Percentiles rank a stretch among this genome's conserved stretches.
phyloP scores from a whole-genome alignment of 23 tunicate species.

The Trididemnum clinides region DNA sequence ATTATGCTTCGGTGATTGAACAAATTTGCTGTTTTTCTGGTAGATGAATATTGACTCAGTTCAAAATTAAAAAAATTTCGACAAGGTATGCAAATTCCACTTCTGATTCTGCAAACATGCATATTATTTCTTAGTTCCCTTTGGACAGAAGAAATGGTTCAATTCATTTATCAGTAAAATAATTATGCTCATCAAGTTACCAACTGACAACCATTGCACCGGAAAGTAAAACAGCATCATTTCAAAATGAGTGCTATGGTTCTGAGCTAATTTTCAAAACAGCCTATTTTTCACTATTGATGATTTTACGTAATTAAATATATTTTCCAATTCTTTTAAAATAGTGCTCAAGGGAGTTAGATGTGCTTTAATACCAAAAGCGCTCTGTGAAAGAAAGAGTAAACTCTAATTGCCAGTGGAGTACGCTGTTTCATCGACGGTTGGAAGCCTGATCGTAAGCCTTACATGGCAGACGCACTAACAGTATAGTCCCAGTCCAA shows the following conservation, averaged over 20 bases:
- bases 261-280: background rate
- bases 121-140: background rate
- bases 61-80: background rate
- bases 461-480: background rate
- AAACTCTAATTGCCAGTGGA: slow-evolving; percentile 7
- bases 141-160: background rate
- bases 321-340: background rate
- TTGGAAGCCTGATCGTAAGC: slow-evolving; percentile 6
- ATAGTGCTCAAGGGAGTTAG: background rate
- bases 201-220: background rate
- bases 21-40: background rate
- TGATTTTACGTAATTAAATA: background rate
- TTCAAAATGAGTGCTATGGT: background rate
- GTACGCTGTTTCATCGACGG: background rate
- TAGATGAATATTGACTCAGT: background rate
- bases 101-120: background rate
- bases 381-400: background rate
- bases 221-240: background rate
- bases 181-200: background rate
- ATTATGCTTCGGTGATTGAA: background rate
- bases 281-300: background rate
- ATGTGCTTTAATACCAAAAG: background rate
- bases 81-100: background rate
- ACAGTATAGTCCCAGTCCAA: background rate
- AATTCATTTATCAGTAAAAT: background rate